phyloP scores from a whole-genome alignment of 1,140 invertebrate genomes.

The Rhagoletis pomonella region DNA sequence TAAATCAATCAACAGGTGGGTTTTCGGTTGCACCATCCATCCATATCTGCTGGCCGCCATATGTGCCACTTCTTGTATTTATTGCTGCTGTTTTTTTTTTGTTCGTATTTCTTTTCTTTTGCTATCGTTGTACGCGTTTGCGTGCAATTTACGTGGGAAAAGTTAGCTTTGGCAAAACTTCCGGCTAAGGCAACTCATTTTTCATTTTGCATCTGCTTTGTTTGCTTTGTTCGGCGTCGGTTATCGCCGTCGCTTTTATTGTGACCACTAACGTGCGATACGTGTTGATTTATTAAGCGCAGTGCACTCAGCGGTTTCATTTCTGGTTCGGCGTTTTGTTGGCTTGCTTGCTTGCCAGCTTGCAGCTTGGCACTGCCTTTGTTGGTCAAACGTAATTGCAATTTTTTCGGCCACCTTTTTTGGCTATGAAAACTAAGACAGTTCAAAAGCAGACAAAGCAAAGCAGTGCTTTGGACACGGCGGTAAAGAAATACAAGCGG shows the following conservation, averaged over 20 bases:
- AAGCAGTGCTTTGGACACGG: neutral
- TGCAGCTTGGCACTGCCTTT: neutral
- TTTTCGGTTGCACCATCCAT: neutral
- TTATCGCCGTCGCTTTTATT: constrained; percentile 18
- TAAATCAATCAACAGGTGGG: constrained; percentile 47
- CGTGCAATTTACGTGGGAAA: constrained; percentile 50
- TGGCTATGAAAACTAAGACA: constrained; percentile 9
- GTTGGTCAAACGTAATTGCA: constrained; percentile 39
- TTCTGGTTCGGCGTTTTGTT: constrained; percentile 1
- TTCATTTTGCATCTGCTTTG: neutral
- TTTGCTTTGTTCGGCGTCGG: neutral
- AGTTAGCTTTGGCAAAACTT: constrained; percentile 26
- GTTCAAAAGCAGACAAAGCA: neutral
- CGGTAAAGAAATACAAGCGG: neutral
- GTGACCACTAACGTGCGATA: constrained; percentile 24
- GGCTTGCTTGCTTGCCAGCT: too few species aligned
- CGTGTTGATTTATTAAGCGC: constrained; percentile 33
- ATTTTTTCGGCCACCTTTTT: constrained; percentile 14
- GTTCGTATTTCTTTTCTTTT: neutral
- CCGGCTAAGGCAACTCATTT: constrained; percentile 27
- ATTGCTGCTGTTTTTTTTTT: too few species aligned
- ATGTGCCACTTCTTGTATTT: neutral
- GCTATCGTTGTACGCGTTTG: neutral
- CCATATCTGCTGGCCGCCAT: neutral
- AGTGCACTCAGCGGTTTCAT: neutral